Evolutionary conservation across 2,888 invertebrate genomes (phyloP).

Genomic region (Chrysolina americana): DNA sequence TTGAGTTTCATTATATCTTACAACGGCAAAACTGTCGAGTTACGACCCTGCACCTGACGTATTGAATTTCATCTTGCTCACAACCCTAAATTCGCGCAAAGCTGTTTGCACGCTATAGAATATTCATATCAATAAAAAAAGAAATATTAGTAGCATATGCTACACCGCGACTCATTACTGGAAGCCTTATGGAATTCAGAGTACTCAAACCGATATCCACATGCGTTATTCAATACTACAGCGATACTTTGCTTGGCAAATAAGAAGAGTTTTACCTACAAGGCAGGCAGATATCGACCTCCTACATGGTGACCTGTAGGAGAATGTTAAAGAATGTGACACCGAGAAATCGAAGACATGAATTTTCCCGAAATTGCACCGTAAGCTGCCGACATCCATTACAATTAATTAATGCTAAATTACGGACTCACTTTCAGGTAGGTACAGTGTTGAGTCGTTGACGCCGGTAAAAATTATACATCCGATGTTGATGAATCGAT

Average conservation of each 20-base stretch:
- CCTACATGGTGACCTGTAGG: slow-evolving; percentile 47
- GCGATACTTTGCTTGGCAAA: slow-evolving; percentile 14
- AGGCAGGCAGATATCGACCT: slow-evolving; percentile 41
- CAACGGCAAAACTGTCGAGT: background rate
- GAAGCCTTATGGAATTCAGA: slow-evolving; percentile 24
- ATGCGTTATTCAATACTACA: slow-evolving; percentile 19
- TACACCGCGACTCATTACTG: slow-evolving; percentile 6
- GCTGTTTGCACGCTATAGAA: background rate
- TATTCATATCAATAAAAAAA: slow-evolving; percentile 15
- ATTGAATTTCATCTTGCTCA: background rate
- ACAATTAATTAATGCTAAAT: slow-evolving; percentile 1
- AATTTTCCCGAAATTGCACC: slow-evolving; percentile 6
- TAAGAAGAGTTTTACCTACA: slow-evolving; percentile 22
- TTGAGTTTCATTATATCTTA: too few relatives aligned
- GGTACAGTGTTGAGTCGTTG: too few relatives aligned
- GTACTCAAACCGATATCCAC: background rate
- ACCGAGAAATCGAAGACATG: slow-evolving; percentile 22
- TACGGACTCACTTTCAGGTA: background rate
- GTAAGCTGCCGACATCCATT: slow-evolving; percentile 5
- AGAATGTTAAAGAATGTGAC: slow-evolving; percentile 35
- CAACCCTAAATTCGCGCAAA: background rate
- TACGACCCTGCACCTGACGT: background rate
- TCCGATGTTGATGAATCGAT: too few relatives aligned
- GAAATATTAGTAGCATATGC: background rate
- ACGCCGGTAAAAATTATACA: too few relatives aligned